phyloP scores from a whole-genome alignment of 2,888 invertebrate species.

The Dugesia japonica region DNA sequence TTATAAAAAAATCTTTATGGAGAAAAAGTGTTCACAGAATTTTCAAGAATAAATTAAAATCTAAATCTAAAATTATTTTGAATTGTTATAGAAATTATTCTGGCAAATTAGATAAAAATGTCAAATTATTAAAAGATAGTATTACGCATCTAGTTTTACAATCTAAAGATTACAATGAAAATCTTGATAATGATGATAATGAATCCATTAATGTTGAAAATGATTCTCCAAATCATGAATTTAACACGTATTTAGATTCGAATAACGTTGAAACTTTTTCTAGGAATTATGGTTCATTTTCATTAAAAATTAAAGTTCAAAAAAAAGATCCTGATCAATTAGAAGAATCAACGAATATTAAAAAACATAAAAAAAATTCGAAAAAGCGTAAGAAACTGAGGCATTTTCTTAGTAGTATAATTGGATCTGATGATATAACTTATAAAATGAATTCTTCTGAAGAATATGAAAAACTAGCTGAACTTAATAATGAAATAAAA shows the following conservation, averaged over 20 bases:
- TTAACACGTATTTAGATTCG: slow-evolving; percentile 5
- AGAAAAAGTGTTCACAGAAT: background rate
- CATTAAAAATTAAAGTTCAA: slow-evolving; percentile 6
- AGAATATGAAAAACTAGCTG: background rate
- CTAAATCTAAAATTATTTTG: background rate
- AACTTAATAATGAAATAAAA: background rate
- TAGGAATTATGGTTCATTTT: background rate
- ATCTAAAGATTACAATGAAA: background rate
- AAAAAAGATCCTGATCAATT: background rate
- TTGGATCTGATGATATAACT: background rate
- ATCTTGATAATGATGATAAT: background rate
- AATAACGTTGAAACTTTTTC: slow-evolving; percentile 1
- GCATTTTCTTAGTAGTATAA: background rate
- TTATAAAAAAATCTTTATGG: background rate
- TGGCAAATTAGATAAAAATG: background rate
- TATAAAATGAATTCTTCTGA: background rate
- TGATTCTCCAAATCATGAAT: background rate
- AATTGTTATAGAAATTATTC: background rate
- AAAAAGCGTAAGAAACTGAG: background rate
- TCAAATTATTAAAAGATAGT: background rate
- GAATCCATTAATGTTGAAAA: slow-evolving; percentile 10
- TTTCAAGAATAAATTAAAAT: background rate
- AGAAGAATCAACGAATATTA: background rate
- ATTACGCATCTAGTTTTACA: background rate
- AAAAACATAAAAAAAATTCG: slow-evolving; percentile 20